Evolutionary conservation across 2,113 vertebrate species (phyloP).

Genomic region (Uria aalge): DNA sequence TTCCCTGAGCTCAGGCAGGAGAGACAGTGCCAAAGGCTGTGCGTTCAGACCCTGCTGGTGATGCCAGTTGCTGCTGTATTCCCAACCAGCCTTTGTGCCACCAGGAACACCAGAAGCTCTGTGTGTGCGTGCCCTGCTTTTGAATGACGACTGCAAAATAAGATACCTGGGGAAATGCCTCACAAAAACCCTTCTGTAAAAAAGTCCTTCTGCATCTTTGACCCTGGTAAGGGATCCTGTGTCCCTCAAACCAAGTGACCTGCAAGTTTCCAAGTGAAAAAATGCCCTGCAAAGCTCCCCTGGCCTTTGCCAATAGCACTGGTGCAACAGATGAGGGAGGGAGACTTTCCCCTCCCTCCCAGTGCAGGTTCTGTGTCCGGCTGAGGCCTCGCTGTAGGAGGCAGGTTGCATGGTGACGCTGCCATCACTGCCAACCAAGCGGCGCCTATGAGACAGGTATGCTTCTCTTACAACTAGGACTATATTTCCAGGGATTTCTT

Average conservation of each 20-base stretch:
- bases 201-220: neutral
- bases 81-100: neutral
- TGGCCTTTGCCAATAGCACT: neutral
- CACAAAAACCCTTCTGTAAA: neutral
- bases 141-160: neutral
- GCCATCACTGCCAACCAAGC: neutral
- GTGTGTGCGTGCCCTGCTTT: neutral
- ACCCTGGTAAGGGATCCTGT: neutral
- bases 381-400: neutral
- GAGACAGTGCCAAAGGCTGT: neutral
- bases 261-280: neutral
- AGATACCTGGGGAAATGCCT: neutral
- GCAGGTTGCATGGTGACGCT: neutral
- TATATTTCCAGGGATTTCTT: neutral
- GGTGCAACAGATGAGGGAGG: neutral
- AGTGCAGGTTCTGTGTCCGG: neutral
- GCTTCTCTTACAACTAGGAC: neutral
- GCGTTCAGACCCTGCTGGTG: neutral
- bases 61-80: neutral
- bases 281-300: neutral
- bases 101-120: neutral
- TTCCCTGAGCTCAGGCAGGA: neutral
- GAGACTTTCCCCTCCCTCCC: neutral
- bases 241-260: neutral
- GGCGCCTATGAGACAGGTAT: neutral